Percentiles rank a stretch among this genome's conserved stretches.
phyloP scores from a whole-genome alignment of 2,113 vertebrate species.

The Grammatotria lemairii region DNA sequence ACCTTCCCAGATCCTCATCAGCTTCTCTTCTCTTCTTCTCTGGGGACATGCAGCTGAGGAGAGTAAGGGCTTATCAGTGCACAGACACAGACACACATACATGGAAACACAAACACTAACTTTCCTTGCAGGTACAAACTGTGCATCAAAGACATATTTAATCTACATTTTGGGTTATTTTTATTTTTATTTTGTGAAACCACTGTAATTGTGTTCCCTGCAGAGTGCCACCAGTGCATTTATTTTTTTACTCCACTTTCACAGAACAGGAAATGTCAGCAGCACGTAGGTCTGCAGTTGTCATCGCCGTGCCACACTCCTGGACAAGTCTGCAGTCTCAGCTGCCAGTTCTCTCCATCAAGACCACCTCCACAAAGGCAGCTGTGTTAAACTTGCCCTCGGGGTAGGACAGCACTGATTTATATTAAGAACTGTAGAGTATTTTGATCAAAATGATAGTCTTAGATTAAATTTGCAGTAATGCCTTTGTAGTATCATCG shows the following conservation, averaged over 20 bases:
- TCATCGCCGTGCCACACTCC: constrained; percentile 67
- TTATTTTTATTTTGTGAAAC: background rate
- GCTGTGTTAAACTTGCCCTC: constrained; percentile 74
- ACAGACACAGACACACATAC: background rate
- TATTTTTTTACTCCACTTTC: background rate
- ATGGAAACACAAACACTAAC: background rate
- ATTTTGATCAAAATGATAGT: background rate
- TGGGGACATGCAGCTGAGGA: constrained; percentile 75
- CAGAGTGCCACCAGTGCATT: background rate
- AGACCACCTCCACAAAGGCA: constrained; percentile 80
- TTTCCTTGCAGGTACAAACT: background rate
- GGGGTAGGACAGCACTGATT: constrained; percentile 72
- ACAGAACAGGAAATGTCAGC: constrained; percentile 34
- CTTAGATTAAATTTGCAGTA: background rate
- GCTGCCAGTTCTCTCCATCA: constrained; percentile 72
- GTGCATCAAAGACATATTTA: background rate
- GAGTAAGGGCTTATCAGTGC: constrained; percentile 11
- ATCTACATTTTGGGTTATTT: background rate
- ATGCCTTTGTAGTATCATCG: background rate
- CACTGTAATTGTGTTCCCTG: background rate
- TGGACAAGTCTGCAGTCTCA: constrained; percentile 75
- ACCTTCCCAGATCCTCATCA: constrained; percentile 80
- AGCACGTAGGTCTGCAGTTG: constrained; percentile 51
- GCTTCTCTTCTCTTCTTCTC: constrained; percentile 79
- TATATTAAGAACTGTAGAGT: background rate